Conservation (phyloP, 2,113 vertebrate genomes). For the Dipodomys ordii region DNA sequence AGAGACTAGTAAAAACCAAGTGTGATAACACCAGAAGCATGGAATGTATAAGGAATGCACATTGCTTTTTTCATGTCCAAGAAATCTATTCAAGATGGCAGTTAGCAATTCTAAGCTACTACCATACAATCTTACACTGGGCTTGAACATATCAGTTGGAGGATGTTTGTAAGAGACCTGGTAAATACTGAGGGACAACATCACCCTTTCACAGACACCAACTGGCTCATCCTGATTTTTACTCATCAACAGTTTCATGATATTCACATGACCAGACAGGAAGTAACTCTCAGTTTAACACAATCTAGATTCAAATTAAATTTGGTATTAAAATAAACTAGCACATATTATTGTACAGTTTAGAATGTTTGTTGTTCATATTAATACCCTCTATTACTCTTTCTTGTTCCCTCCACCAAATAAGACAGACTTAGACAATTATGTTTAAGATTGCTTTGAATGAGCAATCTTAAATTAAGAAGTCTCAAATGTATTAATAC, state of each 20-base stretch:
- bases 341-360: too few relatives aligned
- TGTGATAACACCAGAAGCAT: constrained; percentile 52
- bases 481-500: background rate
- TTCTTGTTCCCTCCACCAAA: too few relatives aligned
- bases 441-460: background rate
- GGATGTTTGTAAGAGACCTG: background rate
- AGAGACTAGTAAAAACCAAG: constrained; percentile 49
- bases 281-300: background rate
- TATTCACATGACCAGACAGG: background rate
- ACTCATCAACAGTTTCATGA: background rate
- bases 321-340: background rate
- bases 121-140: constrained; percentile 7
- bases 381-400: too few relatives aligned
- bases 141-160: background rate
- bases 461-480: constrained; percentile 18
- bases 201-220: background rate
- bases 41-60: constrained; percentile 55
- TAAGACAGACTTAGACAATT: too few relatives aligned
- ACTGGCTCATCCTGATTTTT: background rate
- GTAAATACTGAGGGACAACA: background rate
- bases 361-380: too few relatives aligned
- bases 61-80: constrained; percentile 23
- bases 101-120: background rate
- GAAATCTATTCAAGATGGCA: constrained; percentile 33
- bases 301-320: constrained; percentile 24